phyloP scores from a whole-genome alignment of 1,140 invertebrate genomes.

The Batillaria attramentaria region DNA sequence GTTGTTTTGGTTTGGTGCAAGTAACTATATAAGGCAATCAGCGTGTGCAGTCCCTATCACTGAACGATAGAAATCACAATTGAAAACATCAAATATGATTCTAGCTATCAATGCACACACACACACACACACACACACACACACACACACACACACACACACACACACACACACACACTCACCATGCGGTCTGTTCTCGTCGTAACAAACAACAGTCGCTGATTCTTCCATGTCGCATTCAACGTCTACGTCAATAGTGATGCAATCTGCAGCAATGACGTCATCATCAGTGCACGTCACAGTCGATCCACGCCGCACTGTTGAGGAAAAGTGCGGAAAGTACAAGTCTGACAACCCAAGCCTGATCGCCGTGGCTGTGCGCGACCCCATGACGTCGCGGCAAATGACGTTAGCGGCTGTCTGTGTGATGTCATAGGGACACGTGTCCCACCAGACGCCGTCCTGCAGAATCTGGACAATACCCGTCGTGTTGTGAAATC shows the following conservation, averaged over 20 bases:
- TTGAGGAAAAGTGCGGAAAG: not conserved
- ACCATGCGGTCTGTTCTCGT: too few species aligned
- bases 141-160: not conserved
- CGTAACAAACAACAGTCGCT: too few species aligned
- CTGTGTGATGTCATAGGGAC: conserved; percentile 19
- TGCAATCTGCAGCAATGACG: not conserved
- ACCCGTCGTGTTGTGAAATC: not conserved
- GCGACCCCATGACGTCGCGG: conserved; percentile 16
- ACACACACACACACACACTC: not conserved
- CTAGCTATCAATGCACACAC: too few species aligned
- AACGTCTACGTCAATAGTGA: not conserved
- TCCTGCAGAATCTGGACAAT: conserved; percentile 10
- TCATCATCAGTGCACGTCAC: not conserved
- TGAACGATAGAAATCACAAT: too few species aligned
- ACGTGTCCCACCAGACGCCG: conserved; percentile 3
- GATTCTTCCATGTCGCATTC: too few species aligned
- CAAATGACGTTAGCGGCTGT: conserved; percentile 19
- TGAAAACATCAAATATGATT: too few species aligned
- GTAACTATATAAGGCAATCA: too few species aligned
- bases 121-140: not conserved
- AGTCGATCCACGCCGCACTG: not conserved
- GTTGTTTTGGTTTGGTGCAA: too few species aligned
- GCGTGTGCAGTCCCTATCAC: too few species aligned
- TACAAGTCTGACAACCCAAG: not conserved
- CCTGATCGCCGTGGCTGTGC: not conserved